These are phyloP conservation scores for Meta bourneti DNA, from an alignment of 2,888 invertebrate species.

Conservation along the genomic window DNA sequence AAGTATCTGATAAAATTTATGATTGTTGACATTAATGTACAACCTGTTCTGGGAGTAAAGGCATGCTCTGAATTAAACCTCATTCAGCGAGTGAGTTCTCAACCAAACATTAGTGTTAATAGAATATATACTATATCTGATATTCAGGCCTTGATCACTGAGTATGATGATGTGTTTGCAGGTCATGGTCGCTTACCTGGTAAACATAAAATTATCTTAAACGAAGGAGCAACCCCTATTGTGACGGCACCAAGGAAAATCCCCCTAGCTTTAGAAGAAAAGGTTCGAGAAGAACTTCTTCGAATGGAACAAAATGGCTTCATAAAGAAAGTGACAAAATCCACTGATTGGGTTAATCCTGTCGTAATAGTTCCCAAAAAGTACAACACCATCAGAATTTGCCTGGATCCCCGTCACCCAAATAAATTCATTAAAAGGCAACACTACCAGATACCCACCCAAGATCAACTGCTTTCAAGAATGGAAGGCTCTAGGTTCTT, in stretches of 20 bases:
- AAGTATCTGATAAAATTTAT: neutral
- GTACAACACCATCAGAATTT: slow-evolving; percentile 79
- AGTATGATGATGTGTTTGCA: slow-evolving; percentile 37
- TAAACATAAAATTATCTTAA: slow-evolving; percentile 12
- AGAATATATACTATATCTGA: neutral
- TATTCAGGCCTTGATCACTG: neutral
- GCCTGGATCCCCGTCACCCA: slow-evolving; percentile 79
- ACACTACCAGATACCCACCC: slow-evolving; percentile 79
- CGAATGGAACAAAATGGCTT: slow-evolving; percentile 34
- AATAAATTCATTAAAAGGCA: slow-evolving; percentile 78
- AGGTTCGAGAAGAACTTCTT: slow-evolving; percentile 7
- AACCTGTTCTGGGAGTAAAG: slow-evolving; percentile 2
- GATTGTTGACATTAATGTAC: slow-evolving; percentile 30
- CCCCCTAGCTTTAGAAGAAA: slow-evolving; percentile 23
- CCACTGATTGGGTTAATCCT: slow-evolving; percentile 73
- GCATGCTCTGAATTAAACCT: slow-evolving; percentile 2
- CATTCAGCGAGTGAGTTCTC: too few relatives aligned
- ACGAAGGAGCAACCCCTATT: slow-evolving; percentile 13
- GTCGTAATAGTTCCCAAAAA: slow-evolving; percentile 79
- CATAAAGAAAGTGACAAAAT: slow-evolving; percentile 24
- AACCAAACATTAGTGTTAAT: neutral
- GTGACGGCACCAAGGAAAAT: slow-evolving; percentile 23
- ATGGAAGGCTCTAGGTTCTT: slow-evolving; percentile 78
- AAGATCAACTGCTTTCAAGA: slow-evolving; percentile 79
- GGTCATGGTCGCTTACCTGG: slow-evolving; percentile 17